These are phyloP conservation scores for Pipistrellus pygmaeus DNA, from an alignment of 2,797 vertebrate genomes.

Conservation along the genomic window DNA sequence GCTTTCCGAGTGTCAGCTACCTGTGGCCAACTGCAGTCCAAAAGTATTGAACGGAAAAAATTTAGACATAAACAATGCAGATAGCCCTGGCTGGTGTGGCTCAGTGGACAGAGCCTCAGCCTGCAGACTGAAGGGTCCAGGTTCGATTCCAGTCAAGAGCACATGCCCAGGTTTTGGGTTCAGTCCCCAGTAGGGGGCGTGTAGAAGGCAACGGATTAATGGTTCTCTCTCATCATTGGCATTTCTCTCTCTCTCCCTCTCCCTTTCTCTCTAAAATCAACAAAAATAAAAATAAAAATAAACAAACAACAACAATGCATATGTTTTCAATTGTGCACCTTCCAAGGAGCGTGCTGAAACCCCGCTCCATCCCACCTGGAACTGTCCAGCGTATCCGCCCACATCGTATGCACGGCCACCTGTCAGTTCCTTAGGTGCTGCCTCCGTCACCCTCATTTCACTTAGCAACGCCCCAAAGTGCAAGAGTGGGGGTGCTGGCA, in stretches of 20 bases:
- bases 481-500: not conserved
- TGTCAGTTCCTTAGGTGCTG: not conserved
- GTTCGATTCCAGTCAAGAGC: too few species aligned
- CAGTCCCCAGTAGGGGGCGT: too few species aligned
- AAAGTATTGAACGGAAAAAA: not conserved
- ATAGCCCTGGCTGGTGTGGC: too few species aligned
- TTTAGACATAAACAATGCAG: not conserved
- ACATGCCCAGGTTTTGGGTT: too few species aligned
- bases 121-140: too few species aligned
- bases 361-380: not conserved
- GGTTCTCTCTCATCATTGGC: too few species aligned
- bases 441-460: too few species aligned
- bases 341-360: rapidly evolving
- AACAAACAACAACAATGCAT: not conserved
- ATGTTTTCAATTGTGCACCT: not conserved
- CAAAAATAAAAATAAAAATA: too few species aligned
- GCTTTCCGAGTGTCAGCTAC: not conserved
- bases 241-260: too few species aligned
- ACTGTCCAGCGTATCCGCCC: not conserved
- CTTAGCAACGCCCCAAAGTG: not conserved
- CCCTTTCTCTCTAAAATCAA: too few species aligned
- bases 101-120: too few species aligned
- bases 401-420: rapidly evolving
- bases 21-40: not conserved
- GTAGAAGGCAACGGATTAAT: too few species aligned